These are phyloP conservation scores for Prorops nasuta DNA, from an alignment of 1,140 invertebrate genomes.

Conservation along the genomic window DNA sequence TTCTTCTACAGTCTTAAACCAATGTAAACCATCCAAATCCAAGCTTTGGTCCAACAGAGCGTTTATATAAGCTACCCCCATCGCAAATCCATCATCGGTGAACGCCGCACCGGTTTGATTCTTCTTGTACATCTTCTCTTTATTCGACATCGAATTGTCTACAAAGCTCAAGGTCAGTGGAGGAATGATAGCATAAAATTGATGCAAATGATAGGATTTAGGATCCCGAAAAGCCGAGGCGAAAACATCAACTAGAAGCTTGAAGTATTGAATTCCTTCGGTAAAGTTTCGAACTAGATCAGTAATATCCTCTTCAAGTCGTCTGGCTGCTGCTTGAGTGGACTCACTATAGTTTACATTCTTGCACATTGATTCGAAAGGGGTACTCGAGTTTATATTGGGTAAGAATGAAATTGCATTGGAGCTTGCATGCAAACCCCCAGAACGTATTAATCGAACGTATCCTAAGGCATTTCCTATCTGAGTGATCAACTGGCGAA, in stretches of 20 bases:
- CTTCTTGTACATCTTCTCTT: constrained; percentile 90
- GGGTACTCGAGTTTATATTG: constrained; percentile 70
- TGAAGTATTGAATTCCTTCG: constrained; percentile 94
- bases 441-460: constrained; percentile 90
- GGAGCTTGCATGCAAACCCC: constrained; percentile 88
- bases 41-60: constrained; percentile 69
- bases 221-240: constrained; percentile 80
- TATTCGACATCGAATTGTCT: constrained; percentile 87
- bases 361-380: constrained; percentile 61
- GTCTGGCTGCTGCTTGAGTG: constrained; percentile 67
- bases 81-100: constrained; percentile 97
- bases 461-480: constrained; percentile 98
- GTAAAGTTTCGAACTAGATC: constrained; percentile 84
- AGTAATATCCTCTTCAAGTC: constrained; percentile 74
- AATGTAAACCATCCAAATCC: constrained; percentile 92
- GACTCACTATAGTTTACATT: constrained; percentile 62
- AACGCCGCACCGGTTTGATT: constrained; percentile 85
- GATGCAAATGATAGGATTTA: constrained; percentile 87
- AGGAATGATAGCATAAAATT: constrained; percentile 93
- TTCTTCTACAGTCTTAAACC: constrained; percentile 87
- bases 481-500: constrained; percentile 87
- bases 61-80: constrained; percentile 80
- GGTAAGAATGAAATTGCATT: constrained; percentile 90
- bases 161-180: constrained; percentile 93
- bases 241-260: constrained; percentile 92